Evolutionary conservation across 2,797 vertebrate species (phyloP), one percentile per base, ranked within the genome.

Genomic region (Rhinatrema bivittatum): DNA sequence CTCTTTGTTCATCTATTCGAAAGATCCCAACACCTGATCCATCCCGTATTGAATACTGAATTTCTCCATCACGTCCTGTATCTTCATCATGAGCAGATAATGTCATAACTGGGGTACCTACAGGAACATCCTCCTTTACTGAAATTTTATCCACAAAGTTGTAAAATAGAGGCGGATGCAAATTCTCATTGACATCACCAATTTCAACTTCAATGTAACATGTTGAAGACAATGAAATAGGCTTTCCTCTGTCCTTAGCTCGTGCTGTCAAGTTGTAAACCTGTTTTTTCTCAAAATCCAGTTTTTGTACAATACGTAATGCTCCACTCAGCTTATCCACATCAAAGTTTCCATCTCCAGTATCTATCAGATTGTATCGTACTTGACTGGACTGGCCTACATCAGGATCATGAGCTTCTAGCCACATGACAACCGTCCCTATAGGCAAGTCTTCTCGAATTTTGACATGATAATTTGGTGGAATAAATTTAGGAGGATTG

Each of bases 241-340:
- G 94, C 46, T 90, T 96, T 21, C 94, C 94, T 74, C 93, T 96
- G 85, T 99, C 96, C 66, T 92, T 97, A 20, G 93, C 94, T 53
- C 89, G 90, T 4, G 93, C 88, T 0, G 92, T 94, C 51, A 99
- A 78, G 52, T 92, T 97, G 64, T 94, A 95, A 10, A 95, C 61
- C 49, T 97, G 96, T 32, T 80, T 90, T 29, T 85, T 89, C 73
- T 99, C 96, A 13, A 91, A 99, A 81, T 99, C 91, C 52, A 99
- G 65, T 63, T 79, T 91, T 43, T 91, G 89, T 29, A 90, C 65
- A 20, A 99, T 81, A 17, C 95, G 86, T 36, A 99, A 52, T 0
- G 94, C 94, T 11, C 96, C 96, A 3, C 93, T 98, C 22, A 96
- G 72, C 68, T 97, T 98, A 72, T 99, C 96, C 10, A 98, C 88